Base-by-base conservation (phyloP, 2,888 invertebrate species). In the Hylaea fasciaria region DNA sequence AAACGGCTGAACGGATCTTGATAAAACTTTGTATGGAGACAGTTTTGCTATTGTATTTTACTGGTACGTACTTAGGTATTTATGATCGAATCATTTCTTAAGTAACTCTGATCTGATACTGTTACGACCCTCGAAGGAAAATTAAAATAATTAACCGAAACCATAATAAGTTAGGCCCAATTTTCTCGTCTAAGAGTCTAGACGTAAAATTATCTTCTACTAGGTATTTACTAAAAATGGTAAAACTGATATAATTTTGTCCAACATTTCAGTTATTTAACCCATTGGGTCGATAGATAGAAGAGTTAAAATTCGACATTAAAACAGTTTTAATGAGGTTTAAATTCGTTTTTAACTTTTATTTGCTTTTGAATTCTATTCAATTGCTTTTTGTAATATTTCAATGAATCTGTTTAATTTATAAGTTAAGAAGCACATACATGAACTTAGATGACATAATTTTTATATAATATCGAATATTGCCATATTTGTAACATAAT, bases 181-280 rank as follows among this genome's bases (percentile, higher is more conserved):
- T 46, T 14, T 50, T 43, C 50, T 45, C 37, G 47, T 48, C 45
- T 22, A 22, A n/a, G n/a, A n/a, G 22, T 22, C 22, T 54, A 53
- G 56, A 64, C 61, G 70, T 62, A 61, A 64, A 62, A 63, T 55
- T 59, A 66, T 69, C 62, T 61, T 54, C 55, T 58, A 54, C 49
- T 35, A 37, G 1, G 32, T 37, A 37, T 37, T 37, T 37, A 37
- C n/a, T n/a, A 37, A 37, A n/a, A 37, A n/a, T n/a, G 10, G 2
- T 40, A 37, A 37, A 37, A 12, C n/a, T 37, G 11, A 2, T 37
- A n/a, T n/a, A n/a, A 37, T 37, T 37, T 37, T 37, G 37, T 12
- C 37, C 12, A 12, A 2, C 11, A 12, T 12, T 12, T 12, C 12
- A 37, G 37, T 37, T 37, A 10, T 1, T 2, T n/a, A 37, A 10